Percentiles rank a stretch among this genome's conserved stretches.
phyloP scores from a whole-genome alignment of 2,113 vertebrate species.

The Conger conger region DNA sequence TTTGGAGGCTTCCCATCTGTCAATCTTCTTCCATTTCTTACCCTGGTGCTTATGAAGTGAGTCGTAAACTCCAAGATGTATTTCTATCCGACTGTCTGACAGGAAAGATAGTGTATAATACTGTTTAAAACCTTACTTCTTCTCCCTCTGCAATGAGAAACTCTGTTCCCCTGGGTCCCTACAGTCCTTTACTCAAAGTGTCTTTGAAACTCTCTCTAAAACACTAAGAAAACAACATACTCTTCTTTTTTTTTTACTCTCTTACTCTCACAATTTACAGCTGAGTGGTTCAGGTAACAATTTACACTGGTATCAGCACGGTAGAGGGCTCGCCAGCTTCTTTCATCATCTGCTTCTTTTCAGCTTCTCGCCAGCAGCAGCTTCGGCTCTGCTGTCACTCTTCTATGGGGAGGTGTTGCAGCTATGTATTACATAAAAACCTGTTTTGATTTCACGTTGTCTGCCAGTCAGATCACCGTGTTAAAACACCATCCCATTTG shows the following conservation, averaged over 20 bases:
- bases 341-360: background rate
- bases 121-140: background rate
- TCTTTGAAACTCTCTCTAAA: background rate
- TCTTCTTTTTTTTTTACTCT: background rate
- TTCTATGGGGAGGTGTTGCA: background rate
- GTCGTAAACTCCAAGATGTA: background rate
- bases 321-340: background rate
- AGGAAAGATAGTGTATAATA: background rate
- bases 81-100: background rate
- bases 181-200: background rate
- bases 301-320: background rate
- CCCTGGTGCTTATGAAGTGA: background rate
- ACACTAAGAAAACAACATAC: background rate
- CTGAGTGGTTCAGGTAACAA: background rate
- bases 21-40: background rate
- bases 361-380: background rate
- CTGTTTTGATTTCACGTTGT: background rate
- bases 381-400: background rate
- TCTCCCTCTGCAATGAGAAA: background rate
- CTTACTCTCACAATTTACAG: background rate
- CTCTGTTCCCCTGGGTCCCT: background rate
- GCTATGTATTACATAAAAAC: background rate
- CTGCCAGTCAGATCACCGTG: background rate
- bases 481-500: background rate
- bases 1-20: background rate